Base-by-base conservation (phyloP, 2,113 vertebrate species). In the Lampris incognitus region DNA sequence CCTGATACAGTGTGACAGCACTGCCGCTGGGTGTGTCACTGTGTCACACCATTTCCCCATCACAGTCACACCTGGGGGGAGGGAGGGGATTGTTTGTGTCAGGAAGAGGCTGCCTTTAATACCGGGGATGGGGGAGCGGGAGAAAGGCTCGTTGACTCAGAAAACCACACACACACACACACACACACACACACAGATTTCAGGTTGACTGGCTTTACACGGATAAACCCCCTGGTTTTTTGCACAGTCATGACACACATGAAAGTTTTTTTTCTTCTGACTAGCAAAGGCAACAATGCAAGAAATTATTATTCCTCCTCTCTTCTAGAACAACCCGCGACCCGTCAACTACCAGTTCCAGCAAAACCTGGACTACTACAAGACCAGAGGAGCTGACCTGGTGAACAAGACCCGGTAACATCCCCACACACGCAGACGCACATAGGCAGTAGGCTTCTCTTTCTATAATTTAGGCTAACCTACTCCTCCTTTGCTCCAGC, bases 311-410 rank as follows among this genome's bases (percentile, higher is more conserved):
- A 6, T 72, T 11, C 10, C 13, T 0, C 58, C 8, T 1, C 7
- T 13, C 46, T 58, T 81, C 71, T 55, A 99, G 97, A 96, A 95
- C 94, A 96, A 99, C 87, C 96, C 96, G 66, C 94, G 97, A 83
- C 98, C 98, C 0, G 96, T 97, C 79, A 97, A 96, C 90, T 97
- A 98, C 70, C 97, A 98, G 58, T 99, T 99, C 82, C 98, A 98
- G 72, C 97, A 98, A 90, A 99, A 98, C 91, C 93, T 99, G 91
- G 98, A 99, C 91, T 99, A 98, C 91, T 99, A 99, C 91, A 98
- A 97, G 92, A 97, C 97, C n/a, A 92, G 97, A 11, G 97, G 97
- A 74, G 95, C 97, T 48, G 97, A 99, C 68, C 91, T 99, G 69
- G 95, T 99, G 94, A 98, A 96, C 91, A 98, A 96, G 91, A 95